Base-by-base conservation (phyloP, 2,797 vertebrate species). In the Parauchenoglanis punctatus region DNA sequence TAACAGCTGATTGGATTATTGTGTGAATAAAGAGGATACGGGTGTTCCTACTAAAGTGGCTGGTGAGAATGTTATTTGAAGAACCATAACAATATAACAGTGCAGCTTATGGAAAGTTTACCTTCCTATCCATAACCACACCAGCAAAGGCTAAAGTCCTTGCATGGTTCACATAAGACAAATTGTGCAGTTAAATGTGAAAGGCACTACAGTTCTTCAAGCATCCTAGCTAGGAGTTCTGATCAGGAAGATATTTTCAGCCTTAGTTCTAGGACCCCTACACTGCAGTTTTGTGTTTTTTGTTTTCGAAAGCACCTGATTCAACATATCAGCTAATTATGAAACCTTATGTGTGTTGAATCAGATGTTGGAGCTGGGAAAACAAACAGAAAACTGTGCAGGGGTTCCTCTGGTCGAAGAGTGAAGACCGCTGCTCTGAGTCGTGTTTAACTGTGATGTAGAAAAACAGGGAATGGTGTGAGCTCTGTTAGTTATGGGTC, bases 351-450 rank as follows among this genome's bases (percentile, higher is more conserved):
- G 77, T 88, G 87, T 86, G 87, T 86, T 88, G 85, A 88, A 88
- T 88, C 87, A 88, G 87, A 88, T 88, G 87, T 83, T 72, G 82
- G 54, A 86, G 61, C 49, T 61, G 85, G 35, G 31, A 83, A 88
- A 84, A 88, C 81, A 88, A 88, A 88, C 85, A 88, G 15, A 77
- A 83, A 77, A 58, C 85, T 23, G 70, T 68, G 40, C 81, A 78
- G 87, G 87, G 85, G 85, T 86, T 83, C 81, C 56, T 88, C 85
- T 46, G 72, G 72, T 54, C 73, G 18, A 81, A 70, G 80, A 78
- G 63, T 61, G 28, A 70, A 40, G 59, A 86, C 75, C n/a, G 76
- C 72, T 86, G 84, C 31, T 76, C 58, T 49, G 25, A 54, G 58
- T 67, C 25, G 7, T 87, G 75, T 84, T 87, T 59, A 31, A 81